Evolutionary conservation across 2,113 vertebrate species (phyloP).

Genomic region (Triplophysa rosa): DNA sequence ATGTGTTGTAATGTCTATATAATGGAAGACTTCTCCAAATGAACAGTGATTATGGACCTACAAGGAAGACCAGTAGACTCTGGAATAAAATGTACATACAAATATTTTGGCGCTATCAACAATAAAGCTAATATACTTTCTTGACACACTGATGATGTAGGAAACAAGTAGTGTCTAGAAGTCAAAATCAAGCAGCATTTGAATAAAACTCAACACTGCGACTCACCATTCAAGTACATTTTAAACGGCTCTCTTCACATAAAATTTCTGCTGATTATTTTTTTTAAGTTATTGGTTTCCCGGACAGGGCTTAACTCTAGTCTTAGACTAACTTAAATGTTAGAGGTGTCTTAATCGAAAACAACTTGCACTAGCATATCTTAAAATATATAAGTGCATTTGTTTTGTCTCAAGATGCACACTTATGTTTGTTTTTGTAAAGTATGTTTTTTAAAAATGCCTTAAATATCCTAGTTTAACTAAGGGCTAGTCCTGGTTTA

Average conservation of each 20-base stretch:
- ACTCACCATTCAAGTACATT: conserved; percentile 14
- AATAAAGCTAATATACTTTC: neutral
- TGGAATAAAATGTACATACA: neutral
- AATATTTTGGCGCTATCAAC: neutral
- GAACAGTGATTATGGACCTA: conserved; percentile 4
- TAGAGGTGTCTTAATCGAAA: too few relatives aligned
- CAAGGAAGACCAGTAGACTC: conserved; percentile 1
- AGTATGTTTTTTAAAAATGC: too few relatives aligned
- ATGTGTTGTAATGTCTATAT: neutral
- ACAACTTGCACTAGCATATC: too few relatives aligned
- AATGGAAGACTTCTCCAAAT: conserved; percentile 44
- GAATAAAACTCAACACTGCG: conserved; percentile 21
- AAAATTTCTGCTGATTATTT: neutral
- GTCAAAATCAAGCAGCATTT: conserved; percentile 5
- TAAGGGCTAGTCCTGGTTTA: too few relatives aligned
- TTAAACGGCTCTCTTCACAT: conserved; percentile 1
- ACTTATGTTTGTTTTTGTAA: too few relatives aligned
- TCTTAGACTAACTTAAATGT: too few relatives aligned
- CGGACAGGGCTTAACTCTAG: too few relatives aligned
- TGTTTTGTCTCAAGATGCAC: too few relatives aligned
- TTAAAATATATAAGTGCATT: too few relatives aligned
- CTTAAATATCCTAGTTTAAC: too few relatives aligned
- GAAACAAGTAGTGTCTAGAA: conserved; percentile 26
- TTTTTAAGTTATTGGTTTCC: too few relatives aligned
- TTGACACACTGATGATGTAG: neutral